Conservation (phyloP, 2,797 vertebrate species). For the Gambusia yucatana region DNA sequence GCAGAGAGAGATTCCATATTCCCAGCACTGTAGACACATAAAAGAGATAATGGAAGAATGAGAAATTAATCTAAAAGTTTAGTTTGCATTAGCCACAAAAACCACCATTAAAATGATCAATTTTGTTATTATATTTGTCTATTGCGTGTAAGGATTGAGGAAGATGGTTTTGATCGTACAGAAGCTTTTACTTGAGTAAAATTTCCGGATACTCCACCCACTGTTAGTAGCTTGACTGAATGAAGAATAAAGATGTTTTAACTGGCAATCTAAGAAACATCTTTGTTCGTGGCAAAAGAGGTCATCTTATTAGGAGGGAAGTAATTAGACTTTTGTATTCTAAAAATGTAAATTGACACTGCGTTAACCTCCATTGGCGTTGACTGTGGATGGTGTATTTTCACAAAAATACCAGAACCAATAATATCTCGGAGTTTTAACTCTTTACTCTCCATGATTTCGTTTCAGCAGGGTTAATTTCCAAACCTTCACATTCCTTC, state of each 20-base stretch:
- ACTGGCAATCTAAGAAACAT: neutral
- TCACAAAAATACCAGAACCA: neutral
- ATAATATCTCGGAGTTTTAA: neutral
- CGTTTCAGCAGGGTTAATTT: neutral
- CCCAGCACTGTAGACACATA: constrained; percentile 90
- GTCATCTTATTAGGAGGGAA: no score
- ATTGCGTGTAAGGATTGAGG: neutral
- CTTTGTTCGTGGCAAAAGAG: no score
- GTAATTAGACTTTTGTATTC: neutral
- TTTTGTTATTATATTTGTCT: neutral
- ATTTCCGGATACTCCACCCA: neutral
- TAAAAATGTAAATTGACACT: neutral
- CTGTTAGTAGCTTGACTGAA: neutral
- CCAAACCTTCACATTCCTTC: neutral
- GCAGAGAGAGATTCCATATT: constrained; percentile 96
- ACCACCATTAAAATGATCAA: no score
- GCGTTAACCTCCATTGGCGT: neutral
- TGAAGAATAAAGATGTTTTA: neutral
- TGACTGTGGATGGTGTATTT: neutral
- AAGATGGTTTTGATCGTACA: neutral
- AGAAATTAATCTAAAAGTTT: neutral
- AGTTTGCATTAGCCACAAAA: neutral
- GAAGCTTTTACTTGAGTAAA: neutral
- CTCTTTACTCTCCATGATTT: neutral
- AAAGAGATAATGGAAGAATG: constrained; percentile 19